Evolutionary conservation across 2,888 invertebrate species (phyloP).

Genomic region (Eucriotettix oculatus): DNA sequence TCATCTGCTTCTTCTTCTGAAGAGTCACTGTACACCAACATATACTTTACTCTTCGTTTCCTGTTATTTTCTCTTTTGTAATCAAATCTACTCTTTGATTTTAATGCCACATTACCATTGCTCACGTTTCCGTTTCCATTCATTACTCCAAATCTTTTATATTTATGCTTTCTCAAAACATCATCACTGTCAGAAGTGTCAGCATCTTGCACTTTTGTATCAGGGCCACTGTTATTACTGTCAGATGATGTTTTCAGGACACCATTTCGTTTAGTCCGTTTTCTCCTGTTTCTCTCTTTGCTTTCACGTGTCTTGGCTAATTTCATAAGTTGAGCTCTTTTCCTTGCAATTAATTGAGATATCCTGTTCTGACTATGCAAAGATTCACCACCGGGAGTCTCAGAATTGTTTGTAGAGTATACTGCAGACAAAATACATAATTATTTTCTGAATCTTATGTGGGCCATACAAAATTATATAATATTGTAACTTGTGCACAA

Average conservation of each 20-base stretch:
- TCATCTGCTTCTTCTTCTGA: constrained; percentile 5
- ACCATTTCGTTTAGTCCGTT: not conserved
- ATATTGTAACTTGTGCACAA: too few relatives aligned
- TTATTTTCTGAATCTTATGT: too few relatives aligned
- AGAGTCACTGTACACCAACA: constrained; percentile 5
- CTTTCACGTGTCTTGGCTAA: not conserved
- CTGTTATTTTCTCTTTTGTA: not conserved
- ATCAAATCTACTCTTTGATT: not conserved
- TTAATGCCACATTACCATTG: not conserved
- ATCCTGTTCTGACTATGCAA: constrained; percentile 35
- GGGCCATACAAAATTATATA: too few relatives aligned
- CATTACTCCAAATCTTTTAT: not conserved
- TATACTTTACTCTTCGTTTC: constrained; percentile 3
- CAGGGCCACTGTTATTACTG: constrained; percentile 5
- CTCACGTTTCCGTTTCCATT: not conserved
- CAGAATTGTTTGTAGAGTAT: too few relatives aligned
- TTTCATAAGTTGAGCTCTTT: constrained; percentile 30
- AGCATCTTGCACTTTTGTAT: not conserved
- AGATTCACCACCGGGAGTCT: too few relatives aligned
- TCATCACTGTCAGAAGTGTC: not conserved
- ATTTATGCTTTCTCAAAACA: not conserved
- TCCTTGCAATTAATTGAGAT: constrained; percentile 54
- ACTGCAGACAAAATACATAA: too few relatives aligned
- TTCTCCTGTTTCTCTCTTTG: not conserved
- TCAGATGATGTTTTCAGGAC: not conserved